Conservation (phyloP, 2,797 vertebrate species). For the Smutsia gigantea region DNA sequence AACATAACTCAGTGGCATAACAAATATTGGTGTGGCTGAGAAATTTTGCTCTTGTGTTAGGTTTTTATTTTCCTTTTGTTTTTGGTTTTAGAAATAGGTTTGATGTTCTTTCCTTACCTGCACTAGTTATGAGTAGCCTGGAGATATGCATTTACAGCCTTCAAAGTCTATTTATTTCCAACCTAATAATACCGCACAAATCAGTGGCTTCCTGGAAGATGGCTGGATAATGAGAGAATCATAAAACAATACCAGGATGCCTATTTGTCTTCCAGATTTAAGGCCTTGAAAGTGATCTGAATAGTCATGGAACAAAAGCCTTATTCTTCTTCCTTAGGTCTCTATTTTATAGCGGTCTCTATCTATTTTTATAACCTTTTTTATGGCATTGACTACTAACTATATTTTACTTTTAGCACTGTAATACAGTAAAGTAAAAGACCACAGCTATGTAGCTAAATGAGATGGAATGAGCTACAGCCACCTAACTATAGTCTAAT, state of each 20-base stretch:
- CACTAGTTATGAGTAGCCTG: not conserved
- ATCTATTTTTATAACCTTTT: not conserved
- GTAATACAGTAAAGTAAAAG: not conserved
- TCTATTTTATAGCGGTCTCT: not conserved
- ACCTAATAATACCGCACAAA: not conserved
- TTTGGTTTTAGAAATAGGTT: conserved; percentile 1
- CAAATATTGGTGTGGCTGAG: not conserved
- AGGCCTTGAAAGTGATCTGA: not conserved
- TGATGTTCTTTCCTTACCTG: conserved; percentile 8
- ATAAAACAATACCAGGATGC: not conserved
- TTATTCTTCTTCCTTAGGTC: not conserved
- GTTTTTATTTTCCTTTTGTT: conserved; percentile 18
- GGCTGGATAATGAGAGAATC: not conserved
- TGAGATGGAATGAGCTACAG: not conserved
- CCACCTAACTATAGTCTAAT: not conserved
- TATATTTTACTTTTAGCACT: not conserved
- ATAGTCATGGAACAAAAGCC: not conserved
- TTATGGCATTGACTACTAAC: not conserved
- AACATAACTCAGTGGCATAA: not conserved
- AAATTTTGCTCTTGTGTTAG: not conserved
- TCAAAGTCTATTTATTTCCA: conserved; percentile 21
- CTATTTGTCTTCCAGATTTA: not conserved
- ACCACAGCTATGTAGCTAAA: not conserved
- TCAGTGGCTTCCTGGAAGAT: not conserved
- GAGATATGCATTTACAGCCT: not conserved